Evolutionary conservation across 1,140 invertebrate genomes (phyloP).

Genomic region (Tetramorium parvispinum): DNA sequence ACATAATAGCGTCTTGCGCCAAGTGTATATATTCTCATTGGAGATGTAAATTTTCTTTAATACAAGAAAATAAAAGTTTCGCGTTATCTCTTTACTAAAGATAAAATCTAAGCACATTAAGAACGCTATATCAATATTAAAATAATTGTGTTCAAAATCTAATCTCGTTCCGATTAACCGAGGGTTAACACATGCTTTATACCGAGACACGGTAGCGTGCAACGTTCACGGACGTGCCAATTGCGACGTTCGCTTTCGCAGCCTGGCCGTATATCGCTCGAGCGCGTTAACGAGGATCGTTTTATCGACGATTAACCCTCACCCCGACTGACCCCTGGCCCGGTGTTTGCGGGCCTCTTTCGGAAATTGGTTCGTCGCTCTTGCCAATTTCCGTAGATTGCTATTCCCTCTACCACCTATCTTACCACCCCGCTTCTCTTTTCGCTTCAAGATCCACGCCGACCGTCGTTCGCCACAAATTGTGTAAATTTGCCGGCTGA

Average conservation of each 20-base stretch:
- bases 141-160: background rate
- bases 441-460: conserved; percentile 67
- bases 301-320: conserved; percentile 84
- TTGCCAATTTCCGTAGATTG: conserved; percentile 85
- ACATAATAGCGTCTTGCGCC: too few relatives aligned
- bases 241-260: conserved; percentile 62
- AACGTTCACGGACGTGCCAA: conserved; percentile 50
- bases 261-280: conserved; percentile 72
- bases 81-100: background rate
- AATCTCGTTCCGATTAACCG: conserved; percentile 34
- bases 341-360: conserved; percentile 80
- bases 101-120: background rate
- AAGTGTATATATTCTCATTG: too few relatives aligned
- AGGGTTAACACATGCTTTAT: conserved; percentile 53
- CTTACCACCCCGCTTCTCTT: conserved; percentile 66
- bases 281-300: conserved; percentile 84
- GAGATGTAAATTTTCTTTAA: background rate
- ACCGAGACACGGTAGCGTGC: conserved; percentile 53
- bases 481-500: conserved; percentile 84
- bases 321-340: conserved; percentile 80
- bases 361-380: conserved; percentile 84
- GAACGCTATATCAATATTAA: background rate
- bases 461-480: conserved; percentile 79
- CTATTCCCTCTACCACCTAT: conserved; percentile 66
- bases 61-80: background rate